Conservation (phyloP, 2,888 invertebrate genomes). For the Volucella zonaria region DNA sequence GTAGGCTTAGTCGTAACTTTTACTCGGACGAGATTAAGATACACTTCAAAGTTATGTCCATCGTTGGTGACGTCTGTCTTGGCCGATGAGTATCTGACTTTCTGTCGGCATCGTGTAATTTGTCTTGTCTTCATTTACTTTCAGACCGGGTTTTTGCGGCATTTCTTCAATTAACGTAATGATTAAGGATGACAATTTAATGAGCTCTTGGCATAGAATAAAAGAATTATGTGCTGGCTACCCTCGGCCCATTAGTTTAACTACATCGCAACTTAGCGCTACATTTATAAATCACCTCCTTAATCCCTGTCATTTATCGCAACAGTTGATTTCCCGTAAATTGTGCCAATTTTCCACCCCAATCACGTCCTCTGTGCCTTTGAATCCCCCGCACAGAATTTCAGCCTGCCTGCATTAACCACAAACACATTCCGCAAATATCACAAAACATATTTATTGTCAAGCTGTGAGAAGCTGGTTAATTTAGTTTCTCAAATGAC, state of each 20-base stretch:
- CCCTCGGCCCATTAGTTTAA: not conserved
- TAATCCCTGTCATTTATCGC: slow-evolving; percentile 20
- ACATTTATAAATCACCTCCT: slow-evolving; percentile 10
- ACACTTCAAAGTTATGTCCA: no score
- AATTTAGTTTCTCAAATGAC: slow-evolving; percentile 66
- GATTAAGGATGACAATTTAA: not conserved
- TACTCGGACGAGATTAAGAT: no score
- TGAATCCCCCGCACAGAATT: not conserved
- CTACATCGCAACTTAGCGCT: not conserved
- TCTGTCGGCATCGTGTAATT: no score
- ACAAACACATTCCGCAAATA: slow-evolving; percentile 53
- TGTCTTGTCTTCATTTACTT: no score
- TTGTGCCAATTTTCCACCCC: slow-evolving; percentile 2
- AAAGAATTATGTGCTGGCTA: not conserved
- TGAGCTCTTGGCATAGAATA: not conserved
- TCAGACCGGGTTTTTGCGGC: not conserved
- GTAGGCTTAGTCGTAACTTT: no score
- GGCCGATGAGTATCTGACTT: no score
- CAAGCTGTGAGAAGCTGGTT: slow-evolving; percentile 64
- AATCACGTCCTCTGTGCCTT: no score
- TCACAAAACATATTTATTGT: slow-evolving; percentile 63
- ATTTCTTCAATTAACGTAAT: not conserved
- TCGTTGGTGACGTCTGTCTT: no score
- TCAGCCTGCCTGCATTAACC: not conserved
- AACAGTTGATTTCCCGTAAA: not conserved